Evolutionary conservation across 2,797 vertebrate species (phyloP).

Genomic region (Pipistrellus pygmaeus): DNA sequence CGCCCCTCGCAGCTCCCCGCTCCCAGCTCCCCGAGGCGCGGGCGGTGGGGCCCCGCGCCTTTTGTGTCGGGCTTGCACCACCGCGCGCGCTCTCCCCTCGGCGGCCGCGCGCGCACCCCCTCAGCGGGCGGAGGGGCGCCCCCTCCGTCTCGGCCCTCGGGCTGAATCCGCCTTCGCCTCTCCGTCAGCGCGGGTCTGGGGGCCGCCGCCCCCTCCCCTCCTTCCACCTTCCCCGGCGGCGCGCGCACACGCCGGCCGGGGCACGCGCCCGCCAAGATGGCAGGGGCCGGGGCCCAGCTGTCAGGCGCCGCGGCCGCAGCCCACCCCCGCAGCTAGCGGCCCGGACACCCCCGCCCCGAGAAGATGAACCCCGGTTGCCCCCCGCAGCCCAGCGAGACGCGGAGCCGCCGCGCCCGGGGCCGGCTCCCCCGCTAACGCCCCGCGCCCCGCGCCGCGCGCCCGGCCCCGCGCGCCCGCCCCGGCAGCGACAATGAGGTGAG

Average conservation of each 20-base stretch:
- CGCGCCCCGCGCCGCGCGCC: conserved; percentile 51
- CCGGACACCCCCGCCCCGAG: conserved; percentile 66
- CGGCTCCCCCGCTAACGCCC: conserved; percentile 78
- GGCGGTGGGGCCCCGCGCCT: conserved; percentile 74
- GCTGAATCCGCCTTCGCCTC: not conserved
- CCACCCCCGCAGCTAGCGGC: conserved; percentile 75
- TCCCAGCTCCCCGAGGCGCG: conserved; percentile 18
- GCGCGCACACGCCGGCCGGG: conserved; percentile 68
- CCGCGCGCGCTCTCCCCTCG: conserved; percentile 51
- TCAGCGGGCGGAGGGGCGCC: not conserved
- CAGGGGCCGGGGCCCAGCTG: conserved; percentile 77
- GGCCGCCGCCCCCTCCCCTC: not conserved
- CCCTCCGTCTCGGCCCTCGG: not conserved
- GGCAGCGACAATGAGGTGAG: conserved; percentile 86
- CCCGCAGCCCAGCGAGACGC: conserved; percentile 78
- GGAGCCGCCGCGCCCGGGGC: conserved; percentile 78
- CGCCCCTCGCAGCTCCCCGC: not conserved
- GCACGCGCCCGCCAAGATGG: conserved; percentile 80
- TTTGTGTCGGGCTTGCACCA: conserved; percentile 69
- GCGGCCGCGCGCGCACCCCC: not conserved
- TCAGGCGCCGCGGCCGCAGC: conserved; percentile 65
- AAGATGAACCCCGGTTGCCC: conserved; percentile 76
- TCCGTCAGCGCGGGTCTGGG: not conserved
- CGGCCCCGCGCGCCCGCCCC: conserved; percentile 59
- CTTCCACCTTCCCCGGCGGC: not conserved